These are phyloP conservation scores for Andrena chrysosceles DNA, from an alignment of 2,888 invertebrate genomes.

Conservation along the genomic window DNA sequence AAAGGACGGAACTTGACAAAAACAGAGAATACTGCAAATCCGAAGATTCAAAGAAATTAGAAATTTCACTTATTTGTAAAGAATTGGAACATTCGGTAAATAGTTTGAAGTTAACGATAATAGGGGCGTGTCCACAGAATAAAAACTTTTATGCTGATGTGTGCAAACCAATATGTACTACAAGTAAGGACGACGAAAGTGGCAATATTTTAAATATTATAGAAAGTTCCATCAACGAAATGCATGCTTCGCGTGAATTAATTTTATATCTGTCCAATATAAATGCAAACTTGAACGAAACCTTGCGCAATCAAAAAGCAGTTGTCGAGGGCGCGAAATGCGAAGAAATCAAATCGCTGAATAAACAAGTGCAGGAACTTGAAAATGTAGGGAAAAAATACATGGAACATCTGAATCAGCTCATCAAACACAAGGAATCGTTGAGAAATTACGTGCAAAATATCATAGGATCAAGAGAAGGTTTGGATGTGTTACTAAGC, in stretches of 20 bases:
- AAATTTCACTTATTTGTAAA: conserved; percentile 55
- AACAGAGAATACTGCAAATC: conserved; percentile 46
- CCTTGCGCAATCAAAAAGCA: conserved; percentile 58
- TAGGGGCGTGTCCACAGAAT: conserved; percentile 20
- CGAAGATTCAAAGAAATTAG: conserved; percentile 40
- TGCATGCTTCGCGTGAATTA: conserved; percentile 52
- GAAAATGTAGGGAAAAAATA: conserved; percentile 61
- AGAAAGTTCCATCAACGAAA: conserved; percentile 54
- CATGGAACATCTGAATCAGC: conserved; percentile 38
- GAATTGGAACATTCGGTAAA: conserved; percentile 42
- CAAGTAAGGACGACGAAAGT: conserved; percentile 19
- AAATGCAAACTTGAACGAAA: conserved; percentile 61
- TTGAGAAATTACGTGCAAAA: conserved; percentile 39
- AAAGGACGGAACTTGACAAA: conserved; percentile 49
- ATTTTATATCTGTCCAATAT: conserved; percentile 44
- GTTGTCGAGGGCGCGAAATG: conserved; percentile 25
- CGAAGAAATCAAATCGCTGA: conserved; percentile 54
- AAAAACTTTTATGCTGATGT: conserved; percentile 26
- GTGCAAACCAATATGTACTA: background rate
- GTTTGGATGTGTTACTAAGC: conserved; percentile 47
- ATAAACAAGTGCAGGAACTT: conserved; percentile 52
- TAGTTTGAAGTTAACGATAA: conserved; percentile 52
- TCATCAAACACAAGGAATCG: conserved; percentile 56
- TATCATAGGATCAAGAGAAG: conserved; percentile 34
- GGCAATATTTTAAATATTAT: conserved; percentile 51